These are phyloP conservation scores for Liodrosophila aerea DNA, from an alignment of 2,888 invertebrate genomes.

Conservation along the genomic window DNA sequence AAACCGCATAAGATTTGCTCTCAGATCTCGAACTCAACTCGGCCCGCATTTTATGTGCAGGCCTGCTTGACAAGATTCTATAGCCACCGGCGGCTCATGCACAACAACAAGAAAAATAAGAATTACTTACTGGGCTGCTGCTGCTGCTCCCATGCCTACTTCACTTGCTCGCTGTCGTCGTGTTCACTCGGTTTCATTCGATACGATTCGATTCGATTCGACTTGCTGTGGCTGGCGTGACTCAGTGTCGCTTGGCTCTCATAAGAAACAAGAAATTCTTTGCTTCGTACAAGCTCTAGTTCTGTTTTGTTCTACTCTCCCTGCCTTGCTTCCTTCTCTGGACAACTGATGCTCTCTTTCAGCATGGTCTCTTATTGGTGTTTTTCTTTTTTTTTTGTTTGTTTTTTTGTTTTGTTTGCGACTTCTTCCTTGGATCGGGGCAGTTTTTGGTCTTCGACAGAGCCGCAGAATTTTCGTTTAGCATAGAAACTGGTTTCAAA, in stretches of 20 bases:
- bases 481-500: conserved; percentile 80
- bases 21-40: conserved; percentile 14
- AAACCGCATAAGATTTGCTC: conserved; percentile 10
- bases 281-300: conserved; percentile 40
- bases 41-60: conserved; percentile 38
- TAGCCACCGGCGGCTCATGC: conserved; percentile 73
- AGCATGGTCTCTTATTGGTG: conserved; percentile 42
- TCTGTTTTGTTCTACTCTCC: conserved; percentile 21
- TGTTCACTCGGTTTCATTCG: conserved; percentile 41
- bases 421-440: conserved; percentile 41
- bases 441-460: conserved; percentile 45
- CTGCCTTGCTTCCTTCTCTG: conserved; percentile 4
- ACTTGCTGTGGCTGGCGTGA: conserved; percentile 27
- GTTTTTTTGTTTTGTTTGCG: conserved; percentile 61
- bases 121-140: conserved; percentile 39
- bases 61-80: conserved; percentile 68
- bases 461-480: conserved; percentile 73
- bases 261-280: conserved; percentile 56
- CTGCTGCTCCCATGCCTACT: conserved; percentile 40
- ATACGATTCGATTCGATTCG: conserved; percentile 33
- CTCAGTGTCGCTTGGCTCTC: conserved; percentile 44
- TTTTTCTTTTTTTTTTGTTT: conserved; percentile 61
- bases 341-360: conserved; percentile 19
- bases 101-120: conserved; percentile 33
- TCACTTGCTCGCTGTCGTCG: conserved; percentile 43